Percentiles rank a stretch among this genome's conserved stretches.
phyloP scores from a whole-genome alignment of 2,113 vertebrate species.

The Poeciliopsis prolifica region DNA sequence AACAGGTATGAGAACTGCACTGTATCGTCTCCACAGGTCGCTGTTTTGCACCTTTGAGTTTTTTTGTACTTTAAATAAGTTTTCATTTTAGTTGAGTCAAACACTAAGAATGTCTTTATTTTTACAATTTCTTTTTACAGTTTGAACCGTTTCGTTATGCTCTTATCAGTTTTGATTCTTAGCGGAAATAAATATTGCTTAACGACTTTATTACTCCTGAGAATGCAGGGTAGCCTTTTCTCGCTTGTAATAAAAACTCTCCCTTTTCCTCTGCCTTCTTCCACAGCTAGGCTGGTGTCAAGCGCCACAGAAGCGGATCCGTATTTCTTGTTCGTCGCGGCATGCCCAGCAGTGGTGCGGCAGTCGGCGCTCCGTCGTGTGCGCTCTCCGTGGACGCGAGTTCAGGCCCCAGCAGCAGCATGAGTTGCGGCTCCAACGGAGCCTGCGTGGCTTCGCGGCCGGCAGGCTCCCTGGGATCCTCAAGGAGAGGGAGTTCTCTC shows the following conservation, averaged over 20 bases:
- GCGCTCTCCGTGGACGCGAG: conserved; percentile 91
- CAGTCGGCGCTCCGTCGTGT: conserved; percentile 88
- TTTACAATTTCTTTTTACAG: no score
- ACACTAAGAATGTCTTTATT: no score
- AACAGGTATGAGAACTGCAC: no score
- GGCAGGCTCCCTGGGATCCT: conserved; percentile 91
- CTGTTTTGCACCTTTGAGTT: no score
- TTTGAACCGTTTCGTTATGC: not conserved
- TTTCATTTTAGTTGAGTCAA: no score
- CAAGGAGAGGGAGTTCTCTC: conserved; percentile 91
- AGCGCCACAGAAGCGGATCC: conserved; percentile 74
- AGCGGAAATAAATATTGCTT: not conserved
- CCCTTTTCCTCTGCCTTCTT: not conserved
- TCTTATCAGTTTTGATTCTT: not conserved
- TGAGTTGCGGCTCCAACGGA: conserved; percentile 84
- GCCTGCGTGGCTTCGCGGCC: conserved; percentile 90
- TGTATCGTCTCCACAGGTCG: no score
- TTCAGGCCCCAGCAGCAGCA: conserved; percentile 89
- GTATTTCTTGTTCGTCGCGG: conserved; percentile 81
- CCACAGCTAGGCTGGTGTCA: conserved; percentile 77
- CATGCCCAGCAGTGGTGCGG: conserved; percentile 80
- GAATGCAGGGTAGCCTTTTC: not conserved
- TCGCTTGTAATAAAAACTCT: not conserved
- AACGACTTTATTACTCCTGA: not conserved
- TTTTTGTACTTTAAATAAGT: no score